Conservation (phyloP, 2,888 invertebrate genomes). For the Neocrepidodera transversa region DNA sequence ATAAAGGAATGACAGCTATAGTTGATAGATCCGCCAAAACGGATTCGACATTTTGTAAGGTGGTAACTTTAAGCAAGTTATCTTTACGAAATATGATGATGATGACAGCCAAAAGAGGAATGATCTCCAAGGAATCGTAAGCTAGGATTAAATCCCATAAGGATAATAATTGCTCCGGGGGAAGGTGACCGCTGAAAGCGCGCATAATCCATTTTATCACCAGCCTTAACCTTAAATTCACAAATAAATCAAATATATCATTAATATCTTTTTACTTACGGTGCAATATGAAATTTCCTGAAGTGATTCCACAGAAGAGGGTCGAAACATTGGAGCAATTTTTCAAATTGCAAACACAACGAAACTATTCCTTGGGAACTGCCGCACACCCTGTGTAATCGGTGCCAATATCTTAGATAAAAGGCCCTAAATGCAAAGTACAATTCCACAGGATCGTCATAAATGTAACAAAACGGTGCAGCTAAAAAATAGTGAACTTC, state of each 20-base stretch:
- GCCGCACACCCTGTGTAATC: slow-evolving; percentile 89
- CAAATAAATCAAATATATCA: no score
- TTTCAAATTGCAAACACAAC: slow-evolving; percentile 87
- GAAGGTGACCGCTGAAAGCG: slow-evolving; percentile 93
- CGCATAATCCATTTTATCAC: slow-evolving; percentile 97
- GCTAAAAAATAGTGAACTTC: no score
- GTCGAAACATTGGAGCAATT: slow-evolving; percentile 87
- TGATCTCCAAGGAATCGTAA: slow-evolving; percentile 89
- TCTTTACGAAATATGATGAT: slow-evolving; percentile 87
- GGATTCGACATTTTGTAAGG: slow-evolving; percentile 82
- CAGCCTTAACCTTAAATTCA: slow-evolving; percentile 74
- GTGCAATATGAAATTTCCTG: slow-evolving; percentile 84
- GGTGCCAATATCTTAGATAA: slow-evolving; percentile 90
- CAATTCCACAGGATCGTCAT: slow-evolving; percentile 84
- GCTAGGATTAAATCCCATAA: slow-evolving; percentile 94
- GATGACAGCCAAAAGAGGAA: slow-evolving; percentile 84
- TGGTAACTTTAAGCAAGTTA: slow-evolving; percentile 77
- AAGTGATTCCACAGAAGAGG: slow-evolving; percentile 92
- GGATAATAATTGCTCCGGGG: slow-evolving; percentile 88
- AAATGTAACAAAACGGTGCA: slow-evolving; percentile 93
- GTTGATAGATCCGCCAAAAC: slow-evolving; percentile 88
- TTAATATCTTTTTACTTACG: slow-evolving; percentile 69
- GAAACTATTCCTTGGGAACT: slow-evolving; percentile 93
- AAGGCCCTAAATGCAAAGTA: slow-evolving; percentile 92
- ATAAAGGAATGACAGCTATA: slow-evolving; percentile 81